Evolutionary conservation across 2,888 invertebrate genomes (phyloP).

Genomic region (Suillia variegata): DNA sequence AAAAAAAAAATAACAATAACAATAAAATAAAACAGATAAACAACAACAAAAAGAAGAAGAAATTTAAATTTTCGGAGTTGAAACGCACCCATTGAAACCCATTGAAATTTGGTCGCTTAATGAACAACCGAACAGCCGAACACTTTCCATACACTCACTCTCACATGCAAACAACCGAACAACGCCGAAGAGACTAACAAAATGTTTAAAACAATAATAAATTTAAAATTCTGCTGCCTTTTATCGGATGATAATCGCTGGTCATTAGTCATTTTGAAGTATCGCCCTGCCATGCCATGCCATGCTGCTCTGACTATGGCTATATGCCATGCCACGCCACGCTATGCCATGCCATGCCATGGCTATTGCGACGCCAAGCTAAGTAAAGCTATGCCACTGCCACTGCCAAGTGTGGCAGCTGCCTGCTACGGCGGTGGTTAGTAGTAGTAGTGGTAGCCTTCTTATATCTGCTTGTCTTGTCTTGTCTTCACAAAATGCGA

Average conservation of each 20-base stretch:
- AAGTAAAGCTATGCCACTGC: too few species aligned
- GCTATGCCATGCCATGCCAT: too few species aligned
- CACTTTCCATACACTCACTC: slow-evolving; percentile 8
- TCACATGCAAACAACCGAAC: slow-evolving; percentile 29
- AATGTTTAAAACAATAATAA: slow-evolving; percentile 55
- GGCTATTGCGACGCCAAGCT: too few species aligned
- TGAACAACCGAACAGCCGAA: not conserved
- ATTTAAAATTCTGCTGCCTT: slow-evolving; percentile 45
- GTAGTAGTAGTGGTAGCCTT: too few species aligned
- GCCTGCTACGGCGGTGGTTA: too few species aligned
- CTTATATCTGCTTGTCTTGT: too few species aligned
- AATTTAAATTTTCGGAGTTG: slow-evolving; percentile 3
- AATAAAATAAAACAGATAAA: not conserved
- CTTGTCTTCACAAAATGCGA: too few species aligned
- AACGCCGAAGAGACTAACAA: too few species aligned
- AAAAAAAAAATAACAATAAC: not conserved
- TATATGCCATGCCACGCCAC: too few species aligned
- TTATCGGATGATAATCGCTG: slow-evolving; percentile 57
- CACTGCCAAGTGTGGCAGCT: too few species aligned
- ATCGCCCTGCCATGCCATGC: too few species aligned
- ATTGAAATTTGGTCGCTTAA: slow-evolving; percentile 8
- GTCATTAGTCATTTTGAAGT: slow-evolving; percentile 58
- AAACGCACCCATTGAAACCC: not conserved
- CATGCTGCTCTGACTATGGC: too few species aligned
- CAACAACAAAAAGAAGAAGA: not conserved